These are phyloP conservation scores for Cephus nigrinus DNA, from an alignment of 2,888 invertebrate genomes.

Conservation along the genomic window DNA sequence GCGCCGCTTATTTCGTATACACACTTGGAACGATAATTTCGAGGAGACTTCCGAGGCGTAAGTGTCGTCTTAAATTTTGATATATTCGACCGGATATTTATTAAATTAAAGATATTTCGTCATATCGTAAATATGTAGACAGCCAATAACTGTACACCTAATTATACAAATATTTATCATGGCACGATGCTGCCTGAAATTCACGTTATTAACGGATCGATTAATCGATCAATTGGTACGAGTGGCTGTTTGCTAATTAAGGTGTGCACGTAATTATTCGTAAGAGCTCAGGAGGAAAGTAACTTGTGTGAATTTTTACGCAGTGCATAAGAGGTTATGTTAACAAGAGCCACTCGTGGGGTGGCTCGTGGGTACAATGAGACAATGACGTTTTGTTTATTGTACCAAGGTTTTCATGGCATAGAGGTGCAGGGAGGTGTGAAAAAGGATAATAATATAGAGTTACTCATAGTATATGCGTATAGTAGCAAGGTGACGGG, in stretches of 20 bases:
- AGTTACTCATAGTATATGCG: constrained; percentile 48
- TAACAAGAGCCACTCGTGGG: constrained; percentile 1
- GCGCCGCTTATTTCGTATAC: constrained; percentile 10
- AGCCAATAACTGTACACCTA: neutral
- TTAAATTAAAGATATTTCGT: neutral
- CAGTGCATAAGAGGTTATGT: neutral
- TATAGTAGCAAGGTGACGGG: constrained; percentile 34
- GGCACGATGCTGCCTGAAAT: neutral
- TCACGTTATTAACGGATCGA: neutral
- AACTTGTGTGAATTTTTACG: neutral
- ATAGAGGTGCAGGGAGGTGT: constrained; percentile 61
- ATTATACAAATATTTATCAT: neutral
- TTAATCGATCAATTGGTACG: neutral
- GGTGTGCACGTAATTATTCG: neutral
- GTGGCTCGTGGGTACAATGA: constrained; percentile 37
- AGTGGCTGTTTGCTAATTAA: neutral
- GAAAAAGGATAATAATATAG: constrained; percentile 66
- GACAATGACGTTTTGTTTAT: constrained; percentile 57
- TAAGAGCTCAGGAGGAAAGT: neutral
- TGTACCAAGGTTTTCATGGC: constrained; percentile 38
- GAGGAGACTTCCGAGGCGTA: neutral
- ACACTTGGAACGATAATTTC: neutral
- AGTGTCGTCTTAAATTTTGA: neutral
- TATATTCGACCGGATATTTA: neutral
- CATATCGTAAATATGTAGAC: neutral